Conservation (phyloP, 2,888 invertebrate species). For the Ethmia dodecea region DNA sequence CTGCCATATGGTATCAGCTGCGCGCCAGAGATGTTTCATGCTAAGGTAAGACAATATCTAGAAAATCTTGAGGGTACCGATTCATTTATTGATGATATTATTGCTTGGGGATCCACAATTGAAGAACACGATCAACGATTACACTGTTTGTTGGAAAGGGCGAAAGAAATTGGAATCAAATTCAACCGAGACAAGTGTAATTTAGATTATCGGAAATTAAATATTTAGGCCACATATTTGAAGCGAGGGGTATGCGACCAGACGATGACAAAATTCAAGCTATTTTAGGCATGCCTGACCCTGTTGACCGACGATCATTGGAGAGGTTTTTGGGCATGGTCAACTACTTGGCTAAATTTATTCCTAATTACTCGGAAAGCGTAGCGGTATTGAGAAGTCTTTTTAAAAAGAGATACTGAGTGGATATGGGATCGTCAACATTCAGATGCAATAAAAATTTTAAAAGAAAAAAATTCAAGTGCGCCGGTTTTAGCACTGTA, state of each 20-base stretch:
- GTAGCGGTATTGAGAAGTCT: not conserved
- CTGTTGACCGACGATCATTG: not conserved
- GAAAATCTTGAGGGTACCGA: conserved; percentile 1
- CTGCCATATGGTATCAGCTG: conserved; percentile 6
- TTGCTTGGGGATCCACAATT: conserved; percentile 1
- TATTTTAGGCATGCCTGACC: not conserved
- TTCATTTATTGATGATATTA: conserved; percentile 3
- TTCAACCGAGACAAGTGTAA: not conserved
- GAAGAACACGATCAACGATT: not conserved
- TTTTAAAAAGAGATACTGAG: too few species aligned
- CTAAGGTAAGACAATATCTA: not conserved
- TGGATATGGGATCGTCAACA: not conserved
- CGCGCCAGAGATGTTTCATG: conserved; percentile 3
- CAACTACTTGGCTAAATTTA: conserved; percentile 3
- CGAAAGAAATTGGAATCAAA: conserved; percentile 1
- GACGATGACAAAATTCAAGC: conserved; percentile 1
- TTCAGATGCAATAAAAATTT: not conserved
- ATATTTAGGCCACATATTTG: conserved; percentile 1
- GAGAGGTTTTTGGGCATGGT: conserved; percentile 3
- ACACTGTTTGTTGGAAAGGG: not conserved
- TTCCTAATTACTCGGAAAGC: not conserved
- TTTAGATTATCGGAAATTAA: not conserved
- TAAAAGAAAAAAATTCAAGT: conserved; percentile 3
- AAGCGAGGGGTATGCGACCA: not conserved
- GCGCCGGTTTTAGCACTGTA: conserved; percentile 7